phyloP scores from a whole-genome alignment of 2,797 vertebrate species.

The Lophotriccus pileatus region DNA sequence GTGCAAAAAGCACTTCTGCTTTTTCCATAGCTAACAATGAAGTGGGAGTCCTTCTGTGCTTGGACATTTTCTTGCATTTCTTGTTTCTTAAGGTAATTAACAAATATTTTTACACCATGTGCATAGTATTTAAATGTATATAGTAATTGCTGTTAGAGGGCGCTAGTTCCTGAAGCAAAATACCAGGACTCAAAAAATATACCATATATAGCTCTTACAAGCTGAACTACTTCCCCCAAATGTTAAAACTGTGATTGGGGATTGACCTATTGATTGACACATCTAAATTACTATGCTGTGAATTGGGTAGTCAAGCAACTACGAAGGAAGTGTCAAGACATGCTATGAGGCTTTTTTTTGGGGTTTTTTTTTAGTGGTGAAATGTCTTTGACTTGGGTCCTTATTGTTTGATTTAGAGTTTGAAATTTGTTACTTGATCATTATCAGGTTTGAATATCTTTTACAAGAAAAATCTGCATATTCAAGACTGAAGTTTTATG shows the following conservation, averaged over 20 bases:
- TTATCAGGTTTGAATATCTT: fast-evolving
- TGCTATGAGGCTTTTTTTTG: fast-evolving
- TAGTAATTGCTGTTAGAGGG: neutral
- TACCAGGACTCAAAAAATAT: neutral
- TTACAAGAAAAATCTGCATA: neutral
- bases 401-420: neutral
- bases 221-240: neutral
- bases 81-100: neutral
- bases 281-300: neutral
- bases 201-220: neutral
- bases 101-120: neutral
- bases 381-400: neutral
- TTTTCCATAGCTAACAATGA: neutral
- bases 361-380: neutral
- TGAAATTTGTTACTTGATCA: neutral
- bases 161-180: neutral
- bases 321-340: neutral
- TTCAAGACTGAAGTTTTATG: neutral
- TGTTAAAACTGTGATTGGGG: neutral
- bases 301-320: neutral
- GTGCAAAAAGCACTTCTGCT: neutral
- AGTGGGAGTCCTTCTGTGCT: neutral
- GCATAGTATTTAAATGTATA: neutral
- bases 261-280: neutral
- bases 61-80: neutral